These are phyloP conservation scores for Tetragonula carbonaria DNA, from an alignment of 2,888 invertebrate genomes.

Conservation along the genomic window DNA sequence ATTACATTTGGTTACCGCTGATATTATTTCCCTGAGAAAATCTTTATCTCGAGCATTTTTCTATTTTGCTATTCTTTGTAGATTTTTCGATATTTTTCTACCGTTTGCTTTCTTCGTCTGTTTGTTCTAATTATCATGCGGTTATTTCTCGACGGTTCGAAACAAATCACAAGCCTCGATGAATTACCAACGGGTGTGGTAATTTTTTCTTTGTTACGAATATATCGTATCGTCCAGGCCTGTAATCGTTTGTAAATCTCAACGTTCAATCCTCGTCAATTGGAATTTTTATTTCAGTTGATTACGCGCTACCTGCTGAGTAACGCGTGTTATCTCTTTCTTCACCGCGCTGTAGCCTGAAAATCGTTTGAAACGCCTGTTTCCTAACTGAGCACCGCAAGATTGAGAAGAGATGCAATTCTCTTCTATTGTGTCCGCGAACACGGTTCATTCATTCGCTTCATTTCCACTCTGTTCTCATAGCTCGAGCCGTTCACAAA, in stretches of 20 bases:
- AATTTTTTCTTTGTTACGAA: not conserved
- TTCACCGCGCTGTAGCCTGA: conserved; percentile 16
- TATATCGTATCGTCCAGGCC: not conserved
- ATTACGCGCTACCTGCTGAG: not conserved
- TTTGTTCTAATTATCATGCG: not conserved
- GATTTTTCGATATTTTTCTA: not conserved
- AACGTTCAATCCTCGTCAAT: conserved; percentile 6
- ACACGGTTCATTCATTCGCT: conserved; percentile 35
- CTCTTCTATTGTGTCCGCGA: conserved; percentile 40
- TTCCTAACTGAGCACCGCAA: conserved; percentile 33
- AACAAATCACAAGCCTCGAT: not conserved
- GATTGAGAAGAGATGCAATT: conserved; percentile 42
- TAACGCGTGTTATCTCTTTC: conserved; percentile 28
- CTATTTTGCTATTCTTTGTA: not conserved
- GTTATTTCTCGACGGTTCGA: not conserved
- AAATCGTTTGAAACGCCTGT: conserved; percentile 43
- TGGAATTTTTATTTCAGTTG: not conserved
- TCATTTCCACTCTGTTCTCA: conserved; percentile 18
- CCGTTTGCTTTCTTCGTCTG: not conserved
- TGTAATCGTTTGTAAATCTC: not conserved
- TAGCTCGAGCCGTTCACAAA: conserved; percentile 4
- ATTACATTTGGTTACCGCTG: no score
- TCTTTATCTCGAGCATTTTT: not conserved
- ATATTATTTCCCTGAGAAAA: not conserved
- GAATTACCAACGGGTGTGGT: conserved; percentile 1